Evolutionary conservation across 1,140 invertebrate species (phyloP).

Genomic region (Cardiocondyla obscurior): DNA sequence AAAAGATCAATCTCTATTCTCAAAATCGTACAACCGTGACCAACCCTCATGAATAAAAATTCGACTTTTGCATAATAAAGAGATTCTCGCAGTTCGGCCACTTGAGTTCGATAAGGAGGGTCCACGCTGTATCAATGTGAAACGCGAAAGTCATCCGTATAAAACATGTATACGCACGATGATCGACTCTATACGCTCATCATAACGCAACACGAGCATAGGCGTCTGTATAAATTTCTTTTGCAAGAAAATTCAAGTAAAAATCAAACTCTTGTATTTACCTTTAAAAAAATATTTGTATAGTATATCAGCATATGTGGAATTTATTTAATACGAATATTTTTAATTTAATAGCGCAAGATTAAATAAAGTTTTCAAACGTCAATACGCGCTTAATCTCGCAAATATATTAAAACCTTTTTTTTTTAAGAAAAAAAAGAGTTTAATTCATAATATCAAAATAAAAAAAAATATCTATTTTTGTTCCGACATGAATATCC

Average conservation of each 20-base stretch:
- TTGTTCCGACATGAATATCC: background rate
- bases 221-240: background rate
- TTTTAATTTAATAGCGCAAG: background rate
- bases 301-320: background rate
- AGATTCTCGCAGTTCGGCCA: constrained; percentile 44
- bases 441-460: background rate
- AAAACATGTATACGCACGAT: constrained; percentile 54
- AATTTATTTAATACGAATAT: background rate
- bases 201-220: constrained; percentile 20
- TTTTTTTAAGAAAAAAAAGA: background rate
- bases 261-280: background rate
- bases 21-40: constrained; percentile 56
- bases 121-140: constrained; percentile 40
- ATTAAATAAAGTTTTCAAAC: background rate
- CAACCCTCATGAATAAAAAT: constrained; percentile 67
- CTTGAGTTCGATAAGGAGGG: constrained; percentile 49
- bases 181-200: constrained; percentile 39
- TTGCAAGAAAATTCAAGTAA: background rate
- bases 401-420: background rate
- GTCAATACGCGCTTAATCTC: background rate
- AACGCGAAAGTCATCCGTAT: constrained; percentile 45
- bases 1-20: background rate
- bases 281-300: background rate
- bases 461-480: background rate
- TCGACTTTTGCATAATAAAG: constrained; percentile 64